phyloP scores from a whole-genome alignment of 2,113 vertebrate genomes.

The Lonchura striata region DNA sequence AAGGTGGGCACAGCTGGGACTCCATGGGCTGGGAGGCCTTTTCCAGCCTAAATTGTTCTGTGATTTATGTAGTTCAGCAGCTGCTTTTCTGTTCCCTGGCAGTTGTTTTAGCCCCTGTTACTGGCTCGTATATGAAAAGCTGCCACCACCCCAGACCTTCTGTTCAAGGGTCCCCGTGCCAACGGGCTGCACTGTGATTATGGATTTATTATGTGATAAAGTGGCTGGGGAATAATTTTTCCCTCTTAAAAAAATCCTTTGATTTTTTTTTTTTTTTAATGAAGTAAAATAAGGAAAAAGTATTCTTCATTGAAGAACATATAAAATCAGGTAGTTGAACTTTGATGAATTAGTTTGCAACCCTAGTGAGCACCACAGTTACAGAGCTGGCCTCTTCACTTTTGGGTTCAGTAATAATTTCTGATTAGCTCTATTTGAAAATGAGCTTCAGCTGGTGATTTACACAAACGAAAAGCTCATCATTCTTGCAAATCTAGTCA shows the following conservation, averaged over 20 bases:
- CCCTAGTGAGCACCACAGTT: background rate
- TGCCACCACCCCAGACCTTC: background rate
- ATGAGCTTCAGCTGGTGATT: conserved; percentile 4
- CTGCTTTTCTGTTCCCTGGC: background rate
- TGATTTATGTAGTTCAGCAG: background rate
- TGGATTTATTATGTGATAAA: background rate
- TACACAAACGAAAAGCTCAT: background rate
- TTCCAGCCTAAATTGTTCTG: background rate
- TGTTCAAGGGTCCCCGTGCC: background rate
- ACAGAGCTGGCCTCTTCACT: background rate
- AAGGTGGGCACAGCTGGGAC: background rate
- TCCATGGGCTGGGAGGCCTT: fast-evolving
- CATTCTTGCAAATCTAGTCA: conserved; percentile 3
- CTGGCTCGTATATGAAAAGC: background rate
- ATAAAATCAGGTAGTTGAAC: background rate
- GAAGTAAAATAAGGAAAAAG: background rate
- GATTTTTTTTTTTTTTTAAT: background rate
- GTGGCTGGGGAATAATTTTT: background rate
- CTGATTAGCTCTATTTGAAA: conserved; percentile 6
- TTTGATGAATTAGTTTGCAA: background rate
- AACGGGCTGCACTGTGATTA: background rate
- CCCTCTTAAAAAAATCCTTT: background rate
- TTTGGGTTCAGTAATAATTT: background rate
- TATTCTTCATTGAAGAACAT: background rate
- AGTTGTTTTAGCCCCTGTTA: background rate